These are phyloP conservation scores for Gila orcuttii DNA, from an alignment of 2,113 vertebrate species.

Conservation along the genomic window DNA sequence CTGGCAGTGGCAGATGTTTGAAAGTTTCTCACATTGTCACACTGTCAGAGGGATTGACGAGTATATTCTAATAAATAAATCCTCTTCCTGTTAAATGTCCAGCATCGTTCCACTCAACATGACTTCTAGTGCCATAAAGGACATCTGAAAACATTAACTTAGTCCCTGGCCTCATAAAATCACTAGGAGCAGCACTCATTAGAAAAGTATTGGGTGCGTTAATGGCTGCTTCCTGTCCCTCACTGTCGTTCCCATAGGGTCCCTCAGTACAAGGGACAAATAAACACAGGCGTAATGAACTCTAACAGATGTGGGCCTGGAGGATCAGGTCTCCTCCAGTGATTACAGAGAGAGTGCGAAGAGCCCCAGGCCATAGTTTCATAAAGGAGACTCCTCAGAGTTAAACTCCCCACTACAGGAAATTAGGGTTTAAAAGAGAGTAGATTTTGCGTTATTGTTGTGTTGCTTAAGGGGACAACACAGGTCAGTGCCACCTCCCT, in stretches of 20 bases:
- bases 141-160: slow-evolving; percentile 58
- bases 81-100: slow-evolving; percentile 48
- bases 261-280: slow-evolving; percentile 66
- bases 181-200: slow-evolving; percentile 67
- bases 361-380: slow-evolving; percentile 63
- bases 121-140: slow-evolving; percentile 45
- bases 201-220: slow-evolving; percentile 59
- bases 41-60: slow-evolving; percentile 33
- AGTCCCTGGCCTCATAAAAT: slow-evolving; percentile 70
- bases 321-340: slow-evolving; percentile 69
- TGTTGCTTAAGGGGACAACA: slow-evolving; percentile 46
- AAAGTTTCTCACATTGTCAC: slow-evolving; percentile 30
- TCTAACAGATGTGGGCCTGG: slow-evolving; percentile 75
- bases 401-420: slow-evolving; percentile 66
- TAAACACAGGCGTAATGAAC: slow-evolving; percentile 74
- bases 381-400: slow-evolving; percentile 66
- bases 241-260: slow-evolving; percentile 69
- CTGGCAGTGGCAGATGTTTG: slow-evolving; percentile 68
- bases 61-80: slow-evolving; percentile 20
- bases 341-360: slow-evolving; percentile 72
- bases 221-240: slow-evolving; percentile 51
- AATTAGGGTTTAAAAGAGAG: slow-evolving; percentile 65
- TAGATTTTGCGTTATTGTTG: slow-evolving; percentile 14
- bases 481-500: slow-evolving; percentile 27
- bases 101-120: neutral